phyloP scores from a whole-genome alignment of 2,888 invertebrate species.

The Trachelus troglodyta region DNA sequence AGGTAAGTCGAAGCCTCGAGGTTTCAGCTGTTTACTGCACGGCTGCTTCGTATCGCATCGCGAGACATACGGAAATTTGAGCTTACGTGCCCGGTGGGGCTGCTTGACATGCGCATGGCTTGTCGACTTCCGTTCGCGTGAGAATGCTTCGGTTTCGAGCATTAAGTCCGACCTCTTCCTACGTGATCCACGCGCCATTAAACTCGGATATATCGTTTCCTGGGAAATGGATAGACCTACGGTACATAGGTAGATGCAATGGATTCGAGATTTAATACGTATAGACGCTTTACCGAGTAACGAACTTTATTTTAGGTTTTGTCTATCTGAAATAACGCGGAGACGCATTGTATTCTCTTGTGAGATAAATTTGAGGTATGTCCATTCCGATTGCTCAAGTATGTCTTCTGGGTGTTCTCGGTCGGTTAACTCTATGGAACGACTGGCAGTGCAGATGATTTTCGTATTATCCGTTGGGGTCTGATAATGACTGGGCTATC shows the following conservation, averaged over 20 bases:
- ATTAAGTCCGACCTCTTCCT: conserved; percentile 1
- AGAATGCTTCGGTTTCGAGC: conserved; percentile 28
- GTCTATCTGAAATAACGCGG: not conserved
- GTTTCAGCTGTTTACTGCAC: not conserved
- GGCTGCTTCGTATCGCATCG: not conserved
- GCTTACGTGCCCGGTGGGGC: conserved; percentile 21
- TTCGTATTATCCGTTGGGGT: not conserved
- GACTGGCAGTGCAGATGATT: not conserved
- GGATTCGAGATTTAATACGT: not conserved
- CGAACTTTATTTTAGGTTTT: not conserved
- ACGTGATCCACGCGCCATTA: conserved; percentile 2
- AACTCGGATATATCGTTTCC: not conserved
- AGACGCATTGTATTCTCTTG: not conserved
- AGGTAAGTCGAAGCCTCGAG: not conserved
- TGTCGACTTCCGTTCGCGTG: conserved; percentile 48
- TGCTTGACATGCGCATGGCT: conserved; percentile 33
- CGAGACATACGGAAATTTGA: conserved; percentile 35
- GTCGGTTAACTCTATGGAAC: not conserved
- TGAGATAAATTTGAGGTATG: not conserved
- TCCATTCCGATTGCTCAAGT: not conserved
- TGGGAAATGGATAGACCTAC: not conserved
- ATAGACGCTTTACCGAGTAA: not conserved
- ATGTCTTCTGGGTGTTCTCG: not conserved
- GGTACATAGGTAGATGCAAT: not conserved
- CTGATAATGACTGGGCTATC: not conserved